A percentile compares a stretch with the other conserved stretches of the same genome.
Conservation (phyloP, 2,888 invertebrate genomes). For the Meganola albula region DNA sequence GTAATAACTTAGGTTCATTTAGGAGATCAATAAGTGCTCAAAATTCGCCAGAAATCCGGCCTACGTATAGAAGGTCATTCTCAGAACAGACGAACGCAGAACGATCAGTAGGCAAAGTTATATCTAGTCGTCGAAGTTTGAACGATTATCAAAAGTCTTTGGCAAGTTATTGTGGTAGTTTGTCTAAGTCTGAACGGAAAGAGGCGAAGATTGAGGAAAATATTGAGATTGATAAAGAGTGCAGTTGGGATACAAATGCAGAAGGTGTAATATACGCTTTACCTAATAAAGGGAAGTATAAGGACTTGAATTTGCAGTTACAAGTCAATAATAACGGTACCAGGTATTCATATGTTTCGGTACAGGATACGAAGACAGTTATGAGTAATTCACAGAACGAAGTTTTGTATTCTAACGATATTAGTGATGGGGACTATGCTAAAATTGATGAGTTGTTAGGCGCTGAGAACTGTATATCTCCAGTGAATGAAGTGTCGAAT, state of each 20-base stretch:
- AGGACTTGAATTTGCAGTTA: constrained; percentile 65
- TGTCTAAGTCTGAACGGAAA: constrained; percentile 43
- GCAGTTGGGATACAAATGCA: constrained; percentile 77
- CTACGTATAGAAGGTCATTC: constrained; percentile 66
- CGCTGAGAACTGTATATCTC: constrained; percentile 65
- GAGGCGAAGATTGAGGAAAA: constrained; percentile 59
- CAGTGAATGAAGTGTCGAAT: constrained; percentile 55
- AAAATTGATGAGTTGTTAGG: constrained; percentile 66
- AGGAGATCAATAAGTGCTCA: constrained; percentile 63
- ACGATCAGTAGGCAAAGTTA: constrained; percentile 62
- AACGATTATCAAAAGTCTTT: constrained; percentile 66
- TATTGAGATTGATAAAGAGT: constrained; percentile 75
- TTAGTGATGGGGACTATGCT: constrained; percentile 66
- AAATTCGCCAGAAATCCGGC: constrained; percentile 67
- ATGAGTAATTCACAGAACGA: constrained; percentile 72
- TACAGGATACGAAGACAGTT: constrained; percentile 65
- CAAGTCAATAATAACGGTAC: constrained; percentile 73
- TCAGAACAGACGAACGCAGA: constrained; percentile 66
- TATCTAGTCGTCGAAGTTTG: constrained; percentile 65
- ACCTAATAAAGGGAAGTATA: constrained; percentile 72
- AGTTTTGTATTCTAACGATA: constrained; percentile 61
- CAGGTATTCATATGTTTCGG: constrained; percentile 67
- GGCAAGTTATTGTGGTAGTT: constrained; percentile 54
- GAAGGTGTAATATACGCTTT: constrained; percentile 73
- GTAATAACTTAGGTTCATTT: constrained; percentile 49